Conservation (phyloP, 2,797 vertebrate genomes). For the Rallus crepitans region DNA sequence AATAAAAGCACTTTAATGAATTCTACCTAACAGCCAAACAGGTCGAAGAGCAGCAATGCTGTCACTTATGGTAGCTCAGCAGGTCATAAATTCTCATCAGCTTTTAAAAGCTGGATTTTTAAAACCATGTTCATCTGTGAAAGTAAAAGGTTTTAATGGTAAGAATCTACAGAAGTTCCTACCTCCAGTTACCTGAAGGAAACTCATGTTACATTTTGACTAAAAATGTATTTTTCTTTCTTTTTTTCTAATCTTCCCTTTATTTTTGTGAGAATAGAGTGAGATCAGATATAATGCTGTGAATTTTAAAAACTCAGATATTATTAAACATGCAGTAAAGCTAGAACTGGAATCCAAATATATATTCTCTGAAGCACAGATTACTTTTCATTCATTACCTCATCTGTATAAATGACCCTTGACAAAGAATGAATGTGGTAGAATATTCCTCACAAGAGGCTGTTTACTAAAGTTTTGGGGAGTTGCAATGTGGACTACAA, state of each 20-base stretch:
- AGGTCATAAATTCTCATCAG: not conserved
- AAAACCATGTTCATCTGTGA: not conserved
- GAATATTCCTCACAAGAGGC: not conserved
- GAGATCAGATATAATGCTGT: not conserved
- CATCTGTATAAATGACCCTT: not conserved
- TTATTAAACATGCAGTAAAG: not conserved
- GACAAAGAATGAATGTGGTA: not conserved
- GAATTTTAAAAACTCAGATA: not conserved
- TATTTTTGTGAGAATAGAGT: not conserved
- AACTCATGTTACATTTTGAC: not conserved
- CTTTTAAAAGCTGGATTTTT: conserved; percentile 1
- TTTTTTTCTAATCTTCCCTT: not conserved
- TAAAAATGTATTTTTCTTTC: not conserved
- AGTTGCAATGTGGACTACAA: not conserved
- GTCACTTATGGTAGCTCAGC: not conserved
- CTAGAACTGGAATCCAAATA: not conserved
- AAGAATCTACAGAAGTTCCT: not conserved
- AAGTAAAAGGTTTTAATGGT: not conserved
- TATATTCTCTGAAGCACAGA: not conserved
- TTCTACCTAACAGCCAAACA: not conserved
- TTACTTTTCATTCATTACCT: not conserved
- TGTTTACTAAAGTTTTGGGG: not conserved
- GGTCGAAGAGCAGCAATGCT: not conserved
- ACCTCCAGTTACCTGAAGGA: not conserved
- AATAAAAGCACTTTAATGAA: conserved; percentile 25